Evolutionary conservation across 1,140 invertebrate species (phyloP), one percentile per base, ranked within the genome.

Genomic region (Drosophila parvula): DNA sequence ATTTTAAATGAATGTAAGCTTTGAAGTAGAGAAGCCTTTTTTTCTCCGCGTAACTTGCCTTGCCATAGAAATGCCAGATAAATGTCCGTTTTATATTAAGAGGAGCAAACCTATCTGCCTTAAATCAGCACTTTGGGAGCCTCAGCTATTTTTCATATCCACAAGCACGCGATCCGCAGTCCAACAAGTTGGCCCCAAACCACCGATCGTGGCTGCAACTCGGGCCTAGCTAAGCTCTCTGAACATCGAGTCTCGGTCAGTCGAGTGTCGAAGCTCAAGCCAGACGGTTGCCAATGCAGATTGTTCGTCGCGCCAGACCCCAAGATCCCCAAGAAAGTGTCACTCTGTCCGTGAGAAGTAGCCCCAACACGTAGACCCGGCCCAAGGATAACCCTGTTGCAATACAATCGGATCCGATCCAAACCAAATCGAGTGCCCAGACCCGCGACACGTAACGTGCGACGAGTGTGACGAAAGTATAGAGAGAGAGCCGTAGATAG

Each of bases 211-310:
- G 47, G 47, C 44, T 38, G 28, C 14, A 50, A 64, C 44, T 44
- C 53, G 47, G 64, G 53, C 70, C 74, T 67, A 76, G 71, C 61
- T 71, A 28, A 67, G 60, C 64, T 64, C 67, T 53, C 47, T 43
- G 59, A 34, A 65, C 56, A 56, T 59, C 8, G 18, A 22, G 69
- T 43, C 45, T 22, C 60, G 51, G 57, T 51, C 83, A 86, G 79
- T 86, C 73, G 75, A 79, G 64, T 68, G 47, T 61, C 71, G 83
- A 74, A 67, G 73, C 83, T 77, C 53, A 59, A 82, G 53, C 79
- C 34, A 63, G 60, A 51, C 79, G 83, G 83, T 86, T 79, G 76
- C 51, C 56, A 44, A 36, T 22, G 34, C 32, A 56, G 44, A 41
- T 62, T 51, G 18, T 12, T 56, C 10, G 28, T 28, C 34, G 11